These are phyloP conservation scores for Bugulina stolonifera DNA, from an alignment of 2,888 invertebrate species.

Conservation along the genomic window DNA sequence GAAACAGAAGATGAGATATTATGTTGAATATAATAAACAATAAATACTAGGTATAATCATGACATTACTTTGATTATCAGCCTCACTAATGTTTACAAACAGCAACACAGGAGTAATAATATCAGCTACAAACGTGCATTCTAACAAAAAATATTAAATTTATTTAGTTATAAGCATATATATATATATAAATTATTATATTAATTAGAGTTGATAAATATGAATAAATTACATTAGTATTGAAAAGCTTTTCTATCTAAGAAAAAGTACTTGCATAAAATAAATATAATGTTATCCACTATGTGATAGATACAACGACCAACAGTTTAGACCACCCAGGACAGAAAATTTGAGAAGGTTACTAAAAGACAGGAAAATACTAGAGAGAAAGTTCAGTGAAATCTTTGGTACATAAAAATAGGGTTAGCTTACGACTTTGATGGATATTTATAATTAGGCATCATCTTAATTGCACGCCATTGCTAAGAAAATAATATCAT, in stretches of 20 bases:
- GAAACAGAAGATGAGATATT: not conserved
- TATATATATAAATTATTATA: no score
- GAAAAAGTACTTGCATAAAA: not conserved
- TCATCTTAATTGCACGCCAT: no score
- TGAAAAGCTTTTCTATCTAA: not conserved
- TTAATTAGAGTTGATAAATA: not conserved
- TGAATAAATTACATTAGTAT: not conserved
- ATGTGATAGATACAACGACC: not conserved
- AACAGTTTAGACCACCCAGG: not conserved
- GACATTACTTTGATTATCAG: not conserved
- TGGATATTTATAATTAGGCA: no score
- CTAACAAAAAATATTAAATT: no score
- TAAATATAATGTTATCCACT: no score
- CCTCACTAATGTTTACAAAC: not conserved
- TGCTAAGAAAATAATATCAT: no score
- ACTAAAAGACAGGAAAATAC: not conserved
- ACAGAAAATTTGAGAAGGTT: no score
- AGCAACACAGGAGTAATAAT: not conserved
- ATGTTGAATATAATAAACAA: not conserved
- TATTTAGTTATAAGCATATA: no score
- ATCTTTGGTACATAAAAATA: not conserved
- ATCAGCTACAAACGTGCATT: not conserved
- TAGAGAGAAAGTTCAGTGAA: not conserved
- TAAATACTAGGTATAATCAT: not conserved
- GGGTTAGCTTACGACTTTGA: not conserved